Percentiles rank a stretch among this genome's conserved stretches.
These are phyloP conservation scores for Labroides dimidiatus DNA, from an alignment of 2,797 vertebrate genomes.

Conservation along the genomic window DNA sequence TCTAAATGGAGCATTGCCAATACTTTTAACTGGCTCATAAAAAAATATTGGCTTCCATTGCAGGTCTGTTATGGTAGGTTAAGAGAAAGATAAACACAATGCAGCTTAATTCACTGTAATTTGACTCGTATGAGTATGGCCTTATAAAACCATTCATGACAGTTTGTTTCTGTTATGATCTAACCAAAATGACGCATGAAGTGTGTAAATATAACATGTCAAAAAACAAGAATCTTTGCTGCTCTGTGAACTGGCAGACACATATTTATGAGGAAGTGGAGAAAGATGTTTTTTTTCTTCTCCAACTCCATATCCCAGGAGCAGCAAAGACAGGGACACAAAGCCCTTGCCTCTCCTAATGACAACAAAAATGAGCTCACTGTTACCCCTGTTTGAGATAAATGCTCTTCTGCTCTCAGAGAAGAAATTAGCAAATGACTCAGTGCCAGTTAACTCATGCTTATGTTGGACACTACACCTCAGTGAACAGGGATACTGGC, in stretches of 20 bases:
- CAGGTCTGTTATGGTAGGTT: not conserved
- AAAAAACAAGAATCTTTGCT: constrained; percentile 17
- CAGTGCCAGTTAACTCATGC: constrained; percentile 16
- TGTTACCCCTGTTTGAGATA: not conserved
- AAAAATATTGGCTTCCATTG: not conserved
- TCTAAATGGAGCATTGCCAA: constrained; percentile 28
- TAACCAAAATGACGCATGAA: not conserved
- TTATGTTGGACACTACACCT: constrained; percentile 6
- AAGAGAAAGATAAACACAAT: not conserved
- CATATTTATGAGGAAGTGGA: constrained; percentile 9
- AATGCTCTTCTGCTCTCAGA: constrained; percentile 14
- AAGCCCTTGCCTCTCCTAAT: constrained; percentile 27
- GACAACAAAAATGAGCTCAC: constrained; percentile 13
- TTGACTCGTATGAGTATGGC: not conserved
- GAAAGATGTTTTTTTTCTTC: constrained; percentile 32
- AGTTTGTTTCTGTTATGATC: not conserved
- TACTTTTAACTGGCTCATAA: constrained; percentile 30
- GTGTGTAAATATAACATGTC: constrained; percentile 10
- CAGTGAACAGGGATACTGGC: constrained; percentile 14
- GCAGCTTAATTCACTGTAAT: not conserved
- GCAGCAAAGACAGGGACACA: constrained; percentile 5
- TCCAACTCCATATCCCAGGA: constrained; percentile 23
- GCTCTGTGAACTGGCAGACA: not conserved
- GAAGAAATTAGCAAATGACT: constrained; percentile 21
- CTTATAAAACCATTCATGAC: not conserved